A percentile compares a stretch with the other conserved stretches of the same genome.
Conservation (phyloP, 2,888 invertebrate genomes). For the Ctenicera cuprea region DNA sequence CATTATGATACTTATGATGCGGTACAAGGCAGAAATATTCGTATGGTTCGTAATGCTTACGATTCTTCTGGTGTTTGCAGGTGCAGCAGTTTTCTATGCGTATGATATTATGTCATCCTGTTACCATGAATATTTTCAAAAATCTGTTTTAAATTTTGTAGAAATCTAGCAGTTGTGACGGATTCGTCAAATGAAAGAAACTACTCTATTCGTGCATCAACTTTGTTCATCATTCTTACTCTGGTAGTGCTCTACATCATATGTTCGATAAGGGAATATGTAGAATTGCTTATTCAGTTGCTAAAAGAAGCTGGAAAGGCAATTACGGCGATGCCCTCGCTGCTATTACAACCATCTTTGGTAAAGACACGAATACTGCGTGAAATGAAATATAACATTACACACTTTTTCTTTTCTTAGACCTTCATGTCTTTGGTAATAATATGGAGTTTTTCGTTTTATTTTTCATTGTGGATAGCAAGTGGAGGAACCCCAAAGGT, state of each 20-base stretch:
- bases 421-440: conserved; percentile 71
- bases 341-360: conserved; percentile 78
- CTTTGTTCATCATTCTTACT: conserved; percentile 76
- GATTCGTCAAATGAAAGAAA: conserved; percentile 49
- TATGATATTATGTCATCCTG: too few species aligned
- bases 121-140: too few species aligned
- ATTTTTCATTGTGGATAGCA: conserved; percentile 77
- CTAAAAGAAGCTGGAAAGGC: conserved; percentile 82
- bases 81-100: too few species aligned
- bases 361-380: conserved; percentile 66
- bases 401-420: conserved; percentile 57
- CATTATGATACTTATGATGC: too few species aligned
- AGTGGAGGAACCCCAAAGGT: conserved; percentile 74
- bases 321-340: conserved; percentile 76
- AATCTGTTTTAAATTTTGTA: conserved; percentile 68
- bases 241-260: conserved; percentile 73
- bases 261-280: conserved; percentile 75
- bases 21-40: too few species aligned
- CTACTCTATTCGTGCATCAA: conserved; percentile 62
- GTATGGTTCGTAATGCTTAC: too few species aligned
- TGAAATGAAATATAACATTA: not conserved
- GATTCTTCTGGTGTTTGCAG: too few species aligned
- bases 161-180: conserved; percentile 73
- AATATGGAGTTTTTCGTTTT: conserved; percentile 73
- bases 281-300: conserved; percentile 77